Conservation (phyloP, 2,888 invertebrate species). For the Molorchus minor region DNA sequence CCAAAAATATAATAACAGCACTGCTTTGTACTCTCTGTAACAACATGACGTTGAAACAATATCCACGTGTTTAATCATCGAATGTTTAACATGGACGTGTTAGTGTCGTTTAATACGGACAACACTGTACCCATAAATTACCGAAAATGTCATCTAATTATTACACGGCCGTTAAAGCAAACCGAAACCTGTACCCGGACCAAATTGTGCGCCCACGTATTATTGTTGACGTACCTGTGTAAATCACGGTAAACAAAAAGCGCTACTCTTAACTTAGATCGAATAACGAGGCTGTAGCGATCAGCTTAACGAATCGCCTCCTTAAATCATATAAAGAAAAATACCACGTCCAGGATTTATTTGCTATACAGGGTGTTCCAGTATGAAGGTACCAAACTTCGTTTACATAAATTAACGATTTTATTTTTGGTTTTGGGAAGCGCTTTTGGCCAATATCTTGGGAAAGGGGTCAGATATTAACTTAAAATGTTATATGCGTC, state of each 20-base stretch:
- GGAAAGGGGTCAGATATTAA: too few relatives aligned
- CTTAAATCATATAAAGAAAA: not conserved
- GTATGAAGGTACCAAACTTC: too few relatives aligned
- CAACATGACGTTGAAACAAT: too few relatives aligned
- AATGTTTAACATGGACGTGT: too few relatives aligned
- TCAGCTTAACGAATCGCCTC: not conserved
- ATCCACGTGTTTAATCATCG: too few relatives aligned
- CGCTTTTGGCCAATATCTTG: too few relatives aligned
- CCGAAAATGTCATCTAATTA: not conserved
- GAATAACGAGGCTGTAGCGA: too few relatives aligned
- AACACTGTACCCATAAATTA: not conserved
- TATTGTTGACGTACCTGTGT: too few relatives aligned
- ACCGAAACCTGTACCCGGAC: not conserved
- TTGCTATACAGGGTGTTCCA: not conserved
- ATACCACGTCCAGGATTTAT: not conserved
- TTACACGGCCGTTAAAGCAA: not conserved
- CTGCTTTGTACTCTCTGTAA: too few relatives aligned
- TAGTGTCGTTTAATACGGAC: not conserved
- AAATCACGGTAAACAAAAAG: not conserved
- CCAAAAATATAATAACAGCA: too few relatives aligned
- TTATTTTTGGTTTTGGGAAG: too few relatives aligned
- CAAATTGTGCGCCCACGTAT: not conserved
- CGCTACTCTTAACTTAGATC: not conserved
- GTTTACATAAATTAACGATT: slow-evolving; percentile 1
- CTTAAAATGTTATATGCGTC: too few relatives aligned